These are phyloP conservation scores for Himalopsyche anomala DNA, from an alignment of 2,888 invertebrate genomes.

Conservation along the genomic window DNA sequence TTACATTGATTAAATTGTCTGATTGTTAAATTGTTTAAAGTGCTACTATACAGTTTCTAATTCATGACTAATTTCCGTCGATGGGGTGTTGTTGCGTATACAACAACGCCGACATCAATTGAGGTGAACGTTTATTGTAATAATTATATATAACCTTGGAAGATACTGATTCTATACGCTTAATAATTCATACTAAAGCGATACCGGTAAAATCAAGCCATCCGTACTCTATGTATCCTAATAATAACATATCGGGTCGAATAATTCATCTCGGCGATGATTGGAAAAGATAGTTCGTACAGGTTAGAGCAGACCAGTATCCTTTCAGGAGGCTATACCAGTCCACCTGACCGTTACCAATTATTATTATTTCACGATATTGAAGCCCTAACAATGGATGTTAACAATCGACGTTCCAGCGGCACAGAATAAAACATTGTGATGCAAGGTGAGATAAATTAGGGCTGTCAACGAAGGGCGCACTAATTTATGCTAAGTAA, in stretches of 20 bases:
- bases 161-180: not conserved
- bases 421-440: constrained; percentile 21
- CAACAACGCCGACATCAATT: too few species aligned
- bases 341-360: constrained; percentile 62
- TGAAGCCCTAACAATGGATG: constrained; percentile 61
- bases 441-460: constrained; percentile 27
- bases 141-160: not conserved
- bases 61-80: too few species aligned
- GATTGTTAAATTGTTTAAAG: too few species aligned
- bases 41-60: too few species aligned
- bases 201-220: not conserved
- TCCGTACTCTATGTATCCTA: constrained; percentile 12
- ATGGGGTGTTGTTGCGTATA: too few species aligned
- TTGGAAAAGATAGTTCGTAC: constrained; percentile 61
- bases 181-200: not conserved
- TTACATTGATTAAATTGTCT: too few species aligned
- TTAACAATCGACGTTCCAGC: not conserved
- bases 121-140: too few species aligned
- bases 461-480: not conserved
- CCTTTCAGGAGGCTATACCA: not conserved
- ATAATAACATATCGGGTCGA: constrained; percentile 49
- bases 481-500: not conserved
- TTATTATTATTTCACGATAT: constrained; percentile 60
- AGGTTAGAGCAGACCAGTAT: constrained; percentile 40
- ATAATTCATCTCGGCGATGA: constrained; percentile 61